phyloP scores from a whole-genome alignment of 2,797 vertebrate genomes.

The Chelonia mydas region DNA sequence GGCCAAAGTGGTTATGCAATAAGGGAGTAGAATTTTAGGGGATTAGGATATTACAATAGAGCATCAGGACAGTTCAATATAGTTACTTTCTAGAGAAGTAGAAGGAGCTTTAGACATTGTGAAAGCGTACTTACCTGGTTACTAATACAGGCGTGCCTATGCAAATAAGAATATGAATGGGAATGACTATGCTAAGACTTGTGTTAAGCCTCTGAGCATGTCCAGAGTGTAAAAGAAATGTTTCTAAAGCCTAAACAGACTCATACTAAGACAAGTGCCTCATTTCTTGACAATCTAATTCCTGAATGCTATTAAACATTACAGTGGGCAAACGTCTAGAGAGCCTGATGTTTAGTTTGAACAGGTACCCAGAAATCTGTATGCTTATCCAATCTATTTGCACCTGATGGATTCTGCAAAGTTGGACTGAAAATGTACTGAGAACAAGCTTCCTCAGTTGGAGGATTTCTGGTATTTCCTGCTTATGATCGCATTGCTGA shows the following conservation, averaged over 20 bases:
- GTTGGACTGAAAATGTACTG: background rate
- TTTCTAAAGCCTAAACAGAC: background rate
- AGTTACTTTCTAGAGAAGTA: slow-evolving; percentile 35
- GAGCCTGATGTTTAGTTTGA: background rate
- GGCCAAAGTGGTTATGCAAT: background rate
- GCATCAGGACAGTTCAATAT: slow-evolving; percentile 22
- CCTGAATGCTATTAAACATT: background rate
- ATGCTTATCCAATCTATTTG: background rate
- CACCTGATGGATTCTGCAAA: background rate
- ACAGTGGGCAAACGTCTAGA: rapidly evolving
- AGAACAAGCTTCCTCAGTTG: background rate
- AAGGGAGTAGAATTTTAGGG: background rate
- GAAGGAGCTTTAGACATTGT: slow-evolving; percentile 59
- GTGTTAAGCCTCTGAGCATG: background rate
- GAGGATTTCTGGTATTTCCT: background rate
- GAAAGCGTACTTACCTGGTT: slow-evolving; percentile 51
- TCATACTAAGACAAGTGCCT: background rate
- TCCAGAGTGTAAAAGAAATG: background rate
- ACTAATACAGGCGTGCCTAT: background rate
- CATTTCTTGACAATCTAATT: background rate
- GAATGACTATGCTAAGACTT: rapidly evolving
- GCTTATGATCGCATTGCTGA: background rate
- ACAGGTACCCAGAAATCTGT: rapidly evolving
- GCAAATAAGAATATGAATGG: background rate
- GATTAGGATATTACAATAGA: background rate